Percentiles rank a stretch among this genome's conserved stretches.
phyloP scores from a whole-genome alignment of 1,140 invertebrate genomes.

The Micrasema longulum region DNA sequence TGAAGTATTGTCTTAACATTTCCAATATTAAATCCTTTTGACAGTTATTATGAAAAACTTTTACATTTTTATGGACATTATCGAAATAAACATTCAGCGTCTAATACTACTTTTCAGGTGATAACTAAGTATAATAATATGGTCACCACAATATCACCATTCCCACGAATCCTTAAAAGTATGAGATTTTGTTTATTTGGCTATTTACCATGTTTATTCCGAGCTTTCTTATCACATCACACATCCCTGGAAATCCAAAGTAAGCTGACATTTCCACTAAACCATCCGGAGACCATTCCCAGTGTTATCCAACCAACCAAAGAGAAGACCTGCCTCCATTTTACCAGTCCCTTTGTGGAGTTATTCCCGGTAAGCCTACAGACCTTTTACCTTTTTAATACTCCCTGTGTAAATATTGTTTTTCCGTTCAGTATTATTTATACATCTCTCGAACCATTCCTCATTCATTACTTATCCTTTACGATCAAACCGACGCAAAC shows the following conservation, averaged over 20 bases:
- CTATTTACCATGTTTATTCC: constrained; percentile 22
- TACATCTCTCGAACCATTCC: constrained; percentile 1
- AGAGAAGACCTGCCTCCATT: constrained; percentile 49
- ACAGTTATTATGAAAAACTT: too few relatives aligned
- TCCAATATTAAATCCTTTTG: too few relatives aligned
- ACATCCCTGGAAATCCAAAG: constrained; percentile 12
- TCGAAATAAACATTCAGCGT: too few relatives aligned
- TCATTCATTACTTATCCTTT: not conserved
- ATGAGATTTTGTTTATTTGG: too few relatives aligned
- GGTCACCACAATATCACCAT: too few relatives aligned
- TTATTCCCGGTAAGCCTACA: constrained; percentile 53
- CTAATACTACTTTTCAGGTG: too few relatives aligned
- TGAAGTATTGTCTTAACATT: too few relatives aligned
- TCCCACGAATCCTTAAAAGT: too few relatives aligned
- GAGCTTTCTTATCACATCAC: constrained; percentile 18
- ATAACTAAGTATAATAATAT: too few relatives aligned
- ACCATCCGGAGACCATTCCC: constrained; percentile 43
- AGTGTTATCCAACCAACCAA: constrained; percentile 52
- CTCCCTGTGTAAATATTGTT: constrained; percentile 33
- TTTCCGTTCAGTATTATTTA: too few relatives aligned
- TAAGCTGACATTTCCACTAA: constrained; percentile 11
- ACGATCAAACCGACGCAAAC: too few relatives aligned
- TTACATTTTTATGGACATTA: too few relatives aligned
- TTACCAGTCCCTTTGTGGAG: constrained; percentile 46
- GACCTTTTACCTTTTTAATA: constrained; percentile 52